Conservation (phyloP, 2,888 invertebrate species). For the Metalampra italica region DNA sequence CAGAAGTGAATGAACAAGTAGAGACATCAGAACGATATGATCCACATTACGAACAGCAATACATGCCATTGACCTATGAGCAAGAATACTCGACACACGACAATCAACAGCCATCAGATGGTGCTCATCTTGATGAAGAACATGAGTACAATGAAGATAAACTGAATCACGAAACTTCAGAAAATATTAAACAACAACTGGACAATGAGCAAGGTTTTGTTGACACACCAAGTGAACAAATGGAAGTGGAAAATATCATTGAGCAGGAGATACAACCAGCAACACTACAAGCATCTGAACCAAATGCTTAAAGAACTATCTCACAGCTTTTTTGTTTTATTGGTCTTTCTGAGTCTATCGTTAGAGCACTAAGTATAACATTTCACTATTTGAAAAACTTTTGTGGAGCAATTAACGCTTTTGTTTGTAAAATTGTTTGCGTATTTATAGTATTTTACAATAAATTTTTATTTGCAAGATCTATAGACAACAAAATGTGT, state of each 20-base stretch:
- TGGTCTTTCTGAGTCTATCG: neutral
- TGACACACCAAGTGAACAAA: conserved; percentile 15
- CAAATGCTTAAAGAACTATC: neutral
- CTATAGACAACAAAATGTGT: too few species aligned
- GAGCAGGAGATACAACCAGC: neutral
- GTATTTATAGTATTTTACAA: too few species aligned
- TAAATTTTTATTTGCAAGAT: too few species aligned
- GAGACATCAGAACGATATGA: conserved; percentile 50
- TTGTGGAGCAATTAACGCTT: too few species aligned
- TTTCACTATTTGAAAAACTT: too few species aligned
- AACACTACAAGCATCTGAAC: neutral
- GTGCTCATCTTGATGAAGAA: conserved; percentile 5
- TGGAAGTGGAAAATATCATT: conserved; percentile 4
- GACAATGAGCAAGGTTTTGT: conserved; percentile 39
- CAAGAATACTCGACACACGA: conserved; percentile 12
- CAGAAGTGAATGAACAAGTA: conserved; percentile 45
- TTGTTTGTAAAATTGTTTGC: too few species aligned
- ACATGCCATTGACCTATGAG: conserved; percentile 17
- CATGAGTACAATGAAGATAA: conserved; percentile 20
- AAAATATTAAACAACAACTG: conserved; percentile 35
- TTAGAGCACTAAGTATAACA: neutral
- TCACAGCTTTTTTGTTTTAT: neutral
- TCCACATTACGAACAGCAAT: conserved; percentile 54
- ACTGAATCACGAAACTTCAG: conserved; percentile 25
- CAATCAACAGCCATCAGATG: conserved; percentile 17